Conservation (phyloP, 1,140 invertebrate species). For the Diprion similis region DNA sequence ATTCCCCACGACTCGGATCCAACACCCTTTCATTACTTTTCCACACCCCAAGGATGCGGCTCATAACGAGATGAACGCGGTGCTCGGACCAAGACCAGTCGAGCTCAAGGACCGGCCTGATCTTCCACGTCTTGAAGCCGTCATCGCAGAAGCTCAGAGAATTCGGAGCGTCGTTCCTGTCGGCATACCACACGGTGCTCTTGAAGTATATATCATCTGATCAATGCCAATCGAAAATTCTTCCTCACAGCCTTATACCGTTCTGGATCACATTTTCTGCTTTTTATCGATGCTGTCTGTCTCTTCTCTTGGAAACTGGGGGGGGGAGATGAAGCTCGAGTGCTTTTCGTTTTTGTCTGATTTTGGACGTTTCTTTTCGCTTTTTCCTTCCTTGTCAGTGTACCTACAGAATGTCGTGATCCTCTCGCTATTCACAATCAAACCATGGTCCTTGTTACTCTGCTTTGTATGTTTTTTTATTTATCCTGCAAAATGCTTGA, state of each 20-base stretch:
- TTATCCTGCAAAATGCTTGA: no score
- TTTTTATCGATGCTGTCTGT: background rate
- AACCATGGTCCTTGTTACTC: no score
- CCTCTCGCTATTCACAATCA: no score
- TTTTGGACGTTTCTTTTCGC: no score
- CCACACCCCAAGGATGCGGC: slow-evolving; percentile 29
- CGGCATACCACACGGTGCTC: slow-evolving; percentile 82
- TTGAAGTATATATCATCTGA: slow-evolving; percentile 59
- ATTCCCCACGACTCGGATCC: background rate
- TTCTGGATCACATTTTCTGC: background rate
- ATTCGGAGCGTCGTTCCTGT: slow-evolving; percentile 80
- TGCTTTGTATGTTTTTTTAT: no score
- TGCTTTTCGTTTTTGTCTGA: no score
- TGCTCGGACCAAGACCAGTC: slow-evolving; percentile 50
- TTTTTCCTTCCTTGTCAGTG: no score
- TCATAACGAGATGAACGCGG: slow-evolving; percentile 59
- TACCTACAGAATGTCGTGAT: no score
- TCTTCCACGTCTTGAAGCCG: slow-evolving; percentile 68
- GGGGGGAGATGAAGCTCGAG: no score
- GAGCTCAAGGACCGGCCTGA: slow-evolving; percentile 59
- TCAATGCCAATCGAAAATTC: background rate
- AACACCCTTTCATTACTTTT: background rate
- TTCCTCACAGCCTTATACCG: no score
- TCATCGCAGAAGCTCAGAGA: slow-evolving; percentile 78
- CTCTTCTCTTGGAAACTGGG: no score